Base-by-base conservation (phyloP, 2,888 invertebrate species). In the Troilus luridus region DNA sequence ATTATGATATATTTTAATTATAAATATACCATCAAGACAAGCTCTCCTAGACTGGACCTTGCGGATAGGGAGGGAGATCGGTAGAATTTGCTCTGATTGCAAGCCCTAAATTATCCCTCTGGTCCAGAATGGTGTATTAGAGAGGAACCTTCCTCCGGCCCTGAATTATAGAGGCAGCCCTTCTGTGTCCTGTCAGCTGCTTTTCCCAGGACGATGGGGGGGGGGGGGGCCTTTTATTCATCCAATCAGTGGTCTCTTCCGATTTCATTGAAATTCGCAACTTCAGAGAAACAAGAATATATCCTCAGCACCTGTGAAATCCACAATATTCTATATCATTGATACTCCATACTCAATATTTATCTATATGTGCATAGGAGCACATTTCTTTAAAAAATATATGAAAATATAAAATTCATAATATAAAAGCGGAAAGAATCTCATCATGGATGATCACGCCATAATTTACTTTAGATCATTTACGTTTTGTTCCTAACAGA, bases 1-100 rank as follows among this genome's bases (percentile, higher is more conserved):
- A 64, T 64, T 64, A 10, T 11, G n/a, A n/a, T n/a, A 24, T 64
- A 64, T 24, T 24, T 24, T 0, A n/a, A 24, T 64, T 11, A 64
- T 27, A 24, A 27, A n/a, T 1, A 7, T 19, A 19, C 41, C 10
- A 8, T 27, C 8, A 41, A 72, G 72, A 72, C 27, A 6, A 0
- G 1, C 72, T 77, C 1, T 77, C 17, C 2, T 9, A 9, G 1
- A 2, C 1, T 12, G 14, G 72, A 41, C 27, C 19, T 41, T 14
- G 14, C 17, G 56, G 41, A 56, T 56, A 7, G 81, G 54, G 21
- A 54, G 12, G 1, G 54, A 56, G 56, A 56, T 85, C n/a, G 85
- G 56, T 85, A n/a, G 85, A 85, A n/a, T 85, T 85, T n/a, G 56
- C 85, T 12, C 85, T 56, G 85, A 85, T 85, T 85, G 54, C 56